phyloP scores from a whole-genome alignment of 2,888 invertebrate genomes.

The Amorpha juglandis region DNA sequence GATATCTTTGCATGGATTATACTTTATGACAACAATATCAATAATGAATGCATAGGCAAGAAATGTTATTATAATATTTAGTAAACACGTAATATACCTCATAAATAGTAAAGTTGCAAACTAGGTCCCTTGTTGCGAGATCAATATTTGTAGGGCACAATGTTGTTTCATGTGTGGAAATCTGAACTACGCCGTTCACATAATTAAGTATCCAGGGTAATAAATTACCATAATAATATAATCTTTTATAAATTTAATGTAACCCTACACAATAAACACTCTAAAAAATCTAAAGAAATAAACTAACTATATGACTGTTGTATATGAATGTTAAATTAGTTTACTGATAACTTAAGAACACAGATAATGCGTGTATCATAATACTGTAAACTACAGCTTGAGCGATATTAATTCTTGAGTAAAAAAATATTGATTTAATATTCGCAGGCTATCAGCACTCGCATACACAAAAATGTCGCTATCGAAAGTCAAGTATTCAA shows the following conservation, averaged over 20 bases:
- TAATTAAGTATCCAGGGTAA: background rate
- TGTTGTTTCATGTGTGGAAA: background rate
- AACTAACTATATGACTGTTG: too few species aligned
- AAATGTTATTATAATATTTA: too few species aligned
- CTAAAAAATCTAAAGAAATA: too few species aligned
- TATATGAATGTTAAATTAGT: too few species aligned
- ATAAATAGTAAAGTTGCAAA: conserved; percentile 2
- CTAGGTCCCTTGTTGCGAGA: conserved; percentile 11
- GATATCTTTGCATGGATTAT: background rate
- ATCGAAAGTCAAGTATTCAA: conserved; percentile 10
- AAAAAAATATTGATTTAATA: background rate
- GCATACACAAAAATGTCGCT: conserved; percentile 5
- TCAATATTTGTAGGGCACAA: background rate
- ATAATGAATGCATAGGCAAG: background rate
- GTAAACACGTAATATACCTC: background rate
- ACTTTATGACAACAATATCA: background rate
- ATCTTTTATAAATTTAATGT: too few species aligned
- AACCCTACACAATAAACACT: too few species aligned
- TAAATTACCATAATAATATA: background rate
- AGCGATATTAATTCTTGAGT: background rate
- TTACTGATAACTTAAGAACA: background rate
- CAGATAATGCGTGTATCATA: background rate
- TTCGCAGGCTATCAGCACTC: background rate
- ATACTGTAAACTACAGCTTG: background rate
- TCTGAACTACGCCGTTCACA: background rate